phyloP scores from a whole-genome alignment of 2,888 invertebrate genomes.

The Athalia rosae region DNA sequence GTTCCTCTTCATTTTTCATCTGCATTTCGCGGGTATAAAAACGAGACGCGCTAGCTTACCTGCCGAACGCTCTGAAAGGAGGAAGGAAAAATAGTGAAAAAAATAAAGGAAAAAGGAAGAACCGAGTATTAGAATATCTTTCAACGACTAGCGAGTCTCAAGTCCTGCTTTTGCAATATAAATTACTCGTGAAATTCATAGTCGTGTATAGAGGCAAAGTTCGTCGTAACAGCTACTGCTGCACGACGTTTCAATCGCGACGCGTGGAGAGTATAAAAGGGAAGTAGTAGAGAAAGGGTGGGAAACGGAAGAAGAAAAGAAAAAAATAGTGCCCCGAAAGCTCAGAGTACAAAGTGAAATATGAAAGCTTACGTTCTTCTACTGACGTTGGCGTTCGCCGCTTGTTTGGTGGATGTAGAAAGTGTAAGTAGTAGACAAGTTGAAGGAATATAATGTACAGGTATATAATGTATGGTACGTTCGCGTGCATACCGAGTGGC shows the following conservation, averaged over 20 bases:
- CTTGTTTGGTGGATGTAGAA: slow-evolving; percentile 29
- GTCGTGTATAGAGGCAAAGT: neutral
- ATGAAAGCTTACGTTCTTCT: slow-evolving; percentile 42
- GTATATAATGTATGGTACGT: neutral
- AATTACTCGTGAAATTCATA: slow-evolving; percentile 23
- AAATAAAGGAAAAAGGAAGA: too few species aligned
- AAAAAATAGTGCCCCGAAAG: neutral
- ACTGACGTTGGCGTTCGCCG: slow-evolving; percentile 30
- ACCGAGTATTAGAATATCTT: too few species aligned
- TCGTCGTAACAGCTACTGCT: neutral
- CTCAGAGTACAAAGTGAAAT: slow-evolving; percentile 47
- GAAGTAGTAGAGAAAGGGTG: neutral
- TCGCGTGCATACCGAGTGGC: neutral
- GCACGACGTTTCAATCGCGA: slow-evolving; percentile 16
- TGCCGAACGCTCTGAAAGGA: slow-evolving; percentile 10
- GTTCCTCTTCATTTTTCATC: neutral
- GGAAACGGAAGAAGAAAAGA: neutral
- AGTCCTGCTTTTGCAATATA: slow-evolving; percentile 18
- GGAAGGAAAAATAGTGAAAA: too few species aligned
- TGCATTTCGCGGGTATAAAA: slow-evolving; percentile 6
- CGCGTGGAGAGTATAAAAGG: slow-evolving; percentile 3
- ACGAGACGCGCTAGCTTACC: neutral
- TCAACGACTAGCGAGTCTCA: slow-evolving; percentile 2
- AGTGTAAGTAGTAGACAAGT: slow-evolving; percentile 17
- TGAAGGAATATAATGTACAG: slow-evolving; percentile 8